Evolutionary conservation across 2,113 vertebrate species (phyloP), one percentile per base, ranked within the genome.

Genomic region (Onychorhynchus coronatus): DNA sequence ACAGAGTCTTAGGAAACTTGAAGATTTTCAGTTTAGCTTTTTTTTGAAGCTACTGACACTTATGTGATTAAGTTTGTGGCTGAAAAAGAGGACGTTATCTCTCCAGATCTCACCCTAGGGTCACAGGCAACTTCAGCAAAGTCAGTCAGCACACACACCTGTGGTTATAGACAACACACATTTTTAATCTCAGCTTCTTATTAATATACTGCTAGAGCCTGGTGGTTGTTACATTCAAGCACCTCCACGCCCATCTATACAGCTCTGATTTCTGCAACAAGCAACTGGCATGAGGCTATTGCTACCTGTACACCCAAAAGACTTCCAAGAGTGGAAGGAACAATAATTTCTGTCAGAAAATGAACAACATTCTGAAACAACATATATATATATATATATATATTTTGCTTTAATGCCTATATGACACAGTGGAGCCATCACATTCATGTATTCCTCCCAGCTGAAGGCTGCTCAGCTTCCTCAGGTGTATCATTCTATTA

Each of bases 231-330:
- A 13, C 11, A 46, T 42, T 44, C 47, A 87, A 67, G 33, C 20
- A 49, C 37, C 0, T 1, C 13, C 6, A 10, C 23, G 20, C 10
- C 5, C n/a, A 62, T 3, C 15, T 39, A 6, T 9, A 63, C 5
- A 81, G 27, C 14, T 66, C 46, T 39, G 15, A 71, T 66, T 61
- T 83, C 50, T 78, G 15, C 39, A 85, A 52, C 14, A 30, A 65
- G 22, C 8, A 80, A 53, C 4, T 5, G 4, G 31, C 5, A n/a
- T 35, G 56, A 81, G 18, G 13, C 55, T 53, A 67, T 44, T 73
- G 14, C 42, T 73, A 35, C 11, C 58, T 42, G 9, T 52, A 75
- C 12, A 66, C 5, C n/a, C 70, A 22, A 53, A 80, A 30, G 24
- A 41, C 33, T 53, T 70, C 27, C 37, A 53, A 50, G 49, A 59